Evolutionary conservation across 2,888 invertebrate genomes (phyloP).

Genomic region (Augiades crinisus): DNA sequence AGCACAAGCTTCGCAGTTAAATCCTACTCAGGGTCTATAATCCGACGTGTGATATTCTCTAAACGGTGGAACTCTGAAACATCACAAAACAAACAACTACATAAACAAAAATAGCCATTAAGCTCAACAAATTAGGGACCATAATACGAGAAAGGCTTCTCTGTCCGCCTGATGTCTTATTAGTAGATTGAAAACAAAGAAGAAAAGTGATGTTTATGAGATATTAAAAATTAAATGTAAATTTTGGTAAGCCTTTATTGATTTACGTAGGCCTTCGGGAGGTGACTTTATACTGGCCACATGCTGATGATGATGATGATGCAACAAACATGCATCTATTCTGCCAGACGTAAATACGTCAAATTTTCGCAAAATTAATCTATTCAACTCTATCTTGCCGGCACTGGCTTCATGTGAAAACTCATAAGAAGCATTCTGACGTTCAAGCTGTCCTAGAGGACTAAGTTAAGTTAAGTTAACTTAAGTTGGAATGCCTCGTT

Average conservation of each 20-base stretch:
- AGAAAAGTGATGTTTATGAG: constrained; percentile 1
- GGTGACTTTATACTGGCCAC: too few species aligned
- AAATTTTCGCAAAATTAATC: too few species aligned
- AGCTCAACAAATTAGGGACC: background rate
- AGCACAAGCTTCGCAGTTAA: constrained; percentile 33
- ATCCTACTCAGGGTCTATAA: constrained; percentile 40
- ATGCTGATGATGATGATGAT: too few species aligned
- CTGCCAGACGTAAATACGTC: too few species aligned
- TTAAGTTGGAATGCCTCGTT: too few species aligned
- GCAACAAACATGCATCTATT: too few species aligned
- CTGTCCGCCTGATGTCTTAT: constrained; percentile 5
- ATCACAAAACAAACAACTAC: constrained; percentile 14
- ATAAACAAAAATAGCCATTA: constrained; percentile 17
- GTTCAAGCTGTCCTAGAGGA: too few species aligned
- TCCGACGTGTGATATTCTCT: constrained; percentile 49
- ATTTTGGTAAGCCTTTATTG: background rate
- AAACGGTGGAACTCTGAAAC: constrained; percentile 33
- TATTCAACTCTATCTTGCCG: too few species aligned
- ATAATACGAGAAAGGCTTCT: background rate
- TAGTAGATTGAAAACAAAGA: constrained; percentile 11
- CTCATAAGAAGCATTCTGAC: too few species aligned
- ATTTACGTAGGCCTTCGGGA: too few species aligned
- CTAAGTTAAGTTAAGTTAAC: too few species aligned
- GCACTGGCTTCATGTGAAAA: too few species aligned
- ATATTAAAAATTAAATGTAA: constrained; percentile 6